phyloP scores from a whole-genome alignment of 1,140 invertebrate genomes.

The Stegodyphus mimosarum region DNA sequence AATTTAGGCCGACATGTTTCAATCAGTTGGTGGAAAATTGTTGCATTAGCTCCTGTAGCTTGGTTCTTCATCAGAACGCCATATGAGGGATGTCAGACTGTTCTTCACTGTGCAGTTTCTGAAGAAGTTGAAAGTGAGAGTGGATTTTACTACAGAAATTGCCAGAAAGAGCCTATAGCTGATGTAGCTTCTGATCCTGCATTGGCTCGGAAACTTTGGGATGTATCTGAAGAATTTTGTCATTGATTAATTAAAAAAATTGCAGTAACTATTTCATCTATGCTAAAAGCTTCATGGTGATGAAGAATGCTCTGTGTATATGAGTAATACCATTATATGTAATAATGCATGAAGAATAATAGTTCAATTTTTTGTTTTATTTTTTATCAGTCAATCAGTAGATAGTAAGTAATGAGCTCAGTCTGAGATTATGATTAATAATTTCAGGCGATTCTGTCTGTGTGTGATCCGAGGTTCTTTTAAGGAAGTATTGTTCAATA shows the following conservation, averaged over 20 bases:
- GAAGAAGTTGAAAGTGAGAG: conserved; percentile 74
- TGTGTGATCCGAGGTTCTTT: too few species aligned
- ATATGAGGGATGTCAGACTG: conserved; percentile 78
- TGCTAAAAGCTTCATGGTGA: too few species aligned
- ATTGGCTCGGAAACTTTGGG: conserved; percentile 67
- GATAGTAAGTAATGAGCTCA: too few species aligned
- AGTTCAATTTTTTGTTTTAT: too few species aligned
- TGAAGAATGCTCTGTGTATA: too few species aligned
- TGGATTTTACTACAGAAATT: conserved; percentile 80
- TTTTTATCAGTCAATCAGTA: too few species aligned
- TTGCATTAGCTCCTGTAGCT: conserved; percentile 46
- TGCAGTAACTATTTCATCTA: too few species aligned
- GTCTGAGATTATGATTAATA: too few species aligned
- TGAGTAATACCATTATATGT: too few species aligned
- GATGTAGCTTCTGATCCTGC: conserved; percentile 68
- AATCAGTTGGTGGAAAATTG: conserved; percentile 35
- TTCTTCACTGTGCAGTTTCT: conserved; percentile 80
- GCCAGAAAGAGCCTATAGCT: conserved; percentile 75
- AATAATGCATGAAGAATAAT: too few species aligned
- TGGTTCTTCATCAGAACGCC: conserved; percentile 59
- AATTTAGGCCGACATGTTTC: conserved; percentile 60
- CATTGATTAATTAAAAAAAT: neutral
- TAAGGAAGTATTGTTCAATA: too few species aligned
- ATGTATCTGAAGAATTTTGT: conserved; percentile 42
- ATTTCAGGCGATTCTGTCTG: too few species aligned